phyloP scores from a whole-genome alignment of 2,888 invertebrate species.

The Synergus laeviventris region DNA sequence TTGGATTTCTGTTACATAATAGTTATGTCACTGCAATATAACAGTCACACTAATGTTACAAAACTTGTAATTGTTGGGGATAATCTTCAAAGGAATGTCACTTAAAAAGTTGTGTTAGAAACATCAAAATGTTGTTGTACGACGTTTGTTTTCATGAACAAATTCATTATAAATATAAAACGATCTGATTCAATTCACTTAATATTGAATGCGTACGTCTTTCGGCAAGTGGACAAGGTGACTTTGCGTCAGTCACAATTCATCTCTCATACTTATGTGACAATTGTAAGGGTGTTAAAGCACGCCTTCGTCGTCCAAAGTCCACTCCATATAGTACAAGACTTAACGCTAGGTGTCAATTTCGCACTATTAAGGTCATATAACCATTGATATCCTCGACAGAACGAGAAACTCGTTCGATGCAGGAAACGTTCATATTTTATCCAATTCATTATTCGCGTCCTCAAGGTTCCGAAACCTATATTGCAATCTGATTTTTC shows the following conservation, averaged over 20 bases:
- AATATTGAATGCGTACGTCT: constrained; percentile 8
- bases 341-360: constrained; percentile 41
- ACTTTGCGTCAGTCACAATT: constrained; percentile 43
- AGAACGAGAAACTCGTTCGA: constrained; percentile 22
- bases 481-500: not conserved
- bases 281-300: constrained; percentile 49
- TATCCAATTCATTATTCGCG: not conserved
- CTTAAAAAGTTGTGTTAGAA: too few species aligned
- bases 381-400: constrained; percentile 43
- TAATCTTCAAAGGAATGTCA: too few species aligned
- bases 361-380: constrained; percentile 42
- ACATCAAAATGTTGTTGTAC: not conserved
- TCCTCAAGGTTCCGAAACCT: not conserved
- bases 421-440: constrained; percentile 18
- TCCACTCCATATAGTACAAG: constrained; percentile 41
- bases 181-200: constrained; percentile 44
- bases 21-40: not conserved
- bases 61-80: not conserved
- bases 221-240: constrained; percentile 42
- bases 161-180: constrained; percentile 37
- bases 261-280: constrained; percentile 43
- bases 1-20: not conserved
- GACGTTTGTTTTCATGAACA: constrained; percentile 40
- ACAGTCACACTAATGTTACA: not conserved
- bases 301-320: constrained; percentile 51